Percentiles rank a stretch among this genome's conserved stretches.
Evolutionary conservation across 2,888 invertebrate species (phyloP).

Genomic region (Acronicta psi): DNA sequence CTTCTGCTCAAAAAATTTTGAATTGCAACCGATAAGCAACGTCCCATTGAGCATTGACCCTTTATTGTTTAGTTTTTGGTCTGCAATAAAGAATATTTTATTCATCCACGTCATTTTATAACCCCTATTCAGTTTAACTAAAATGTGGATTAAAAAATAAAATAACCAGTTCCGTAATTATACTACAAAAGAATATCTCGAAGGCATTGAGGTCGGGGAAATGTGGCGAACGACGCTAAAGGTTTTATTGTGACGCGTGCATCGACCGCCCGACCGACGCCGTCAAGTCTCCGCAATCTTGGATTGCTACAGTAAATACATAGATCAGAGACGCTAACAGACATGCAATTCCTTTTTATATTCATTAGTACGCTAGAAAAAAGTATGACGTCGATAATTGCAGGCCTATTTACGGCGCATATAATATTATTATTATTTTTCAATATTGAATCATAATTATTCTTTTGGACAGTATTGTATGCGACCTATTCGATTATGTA

Average conservation of each 20-base stretch:
- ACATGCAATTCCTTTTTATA: slow-evolving; percentile 59
- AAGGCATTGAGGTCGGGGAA: slow-evolving; percentile 44
- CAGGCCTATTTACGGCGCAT: not conserved
- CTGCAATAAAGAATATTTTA: too few species aligned
- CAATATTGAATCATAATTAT: too few species aligned
- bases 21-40: too few species aligned
- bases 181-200: slow-evolving; percentile 43
- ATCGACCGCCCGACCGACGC: slow-evolving; percentile 82
- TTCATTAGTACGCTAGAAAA: slow-evolving; percentile 29
- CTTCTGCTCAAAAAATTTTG: too few species aligned
- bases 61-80: too few species aligned
- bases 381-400: not conserved
- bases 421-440: too few species aligned
- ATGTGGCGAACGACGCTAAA: slow-evolving; percentile 50
- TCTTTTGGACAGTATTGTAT: too few species aligned
- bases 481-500: too few species aligned
- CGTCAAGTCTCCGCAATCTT: slow-evolving; percentile 81
- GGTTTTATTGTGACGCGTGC: slow-evolving; percentile 70
- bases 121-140: slow-evolving; percentile 6
- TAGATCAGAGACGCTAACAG: slow-evolving; percentile 66
- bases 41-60: too few species aligned
- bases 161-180: slow-evolving; percentile 43
- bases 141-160: slow-evolving; percentile 9
- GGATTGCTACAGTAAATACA: slow-evolving; percentile 76
- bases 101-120: too few species aligned